Evolutionary conservation across 2,113 vertebrate genomes (phyloP).

Genomic region (Etheostoma spectabile): DNA sequence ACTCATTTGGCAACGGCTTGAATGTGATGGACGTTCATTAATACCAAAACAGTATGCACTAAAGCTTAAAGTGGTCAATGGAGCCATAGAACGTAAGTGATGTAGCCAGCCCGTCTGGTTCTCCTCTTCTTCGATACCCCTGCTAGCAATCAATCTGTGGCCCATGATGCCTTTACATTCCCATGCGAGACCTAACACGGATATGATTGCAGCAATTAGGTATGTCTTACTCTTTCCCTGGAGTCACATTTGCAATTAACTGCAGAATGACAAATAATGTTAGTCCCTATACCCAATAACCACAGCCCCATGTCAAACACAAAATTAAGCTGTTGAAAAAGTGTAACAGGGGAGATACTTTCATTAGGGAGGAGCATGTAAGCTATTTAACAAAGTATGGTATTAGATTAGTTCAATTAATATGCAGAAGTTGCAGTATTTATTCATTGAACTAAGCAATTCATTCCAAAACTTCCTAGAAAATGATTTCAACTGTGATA

Average conservation of each 20-base stretch:
- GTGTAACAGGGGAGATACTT: constrained; percentile 25
- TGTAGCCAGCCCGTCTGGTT: constrained; percentile 39
- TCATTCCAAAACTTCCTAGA: constrained; percentile 47
- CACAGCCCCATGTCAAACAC: constrained; percentile 27
- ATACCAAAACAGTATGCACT: no score
- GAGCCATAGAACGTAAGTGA: not conserved
- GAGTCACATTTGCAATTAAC: constrained; percentile 63
- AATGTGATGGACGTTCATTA: no score
- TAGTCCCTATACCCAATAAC: not conserved
- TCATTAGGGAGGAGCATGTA: constrained; percentile 23
- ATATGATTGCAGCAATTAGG: constrained; percentile 58
- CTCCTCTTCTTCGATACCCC: constrained; percentile 6
- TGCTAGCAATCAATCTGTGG: constrained; percentile 43
- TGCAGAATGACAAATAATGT: constrained; percentile 52
- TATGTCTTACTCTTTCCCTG: constrained; percentile 35
- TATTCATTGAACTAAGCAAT: constrained; percentile 38
- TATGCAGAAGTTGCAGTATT: constrained; percentile 33
- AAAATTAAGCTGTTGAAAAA: constrained; percentile 39
- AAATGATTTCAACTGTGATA: constrained; percentile 46
- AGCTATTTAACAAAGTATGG: constrained; percentile 20
- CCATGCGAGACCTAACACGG: constrained; percentile 16
- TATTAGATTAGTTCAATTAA: constrained; percentile 23
- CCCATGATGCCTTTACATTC: constrained; percentile 32
- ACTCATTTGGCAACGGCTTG: no score
- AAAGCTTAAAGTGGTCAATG: not conserved